Evolutionary conservation across 2,797 vertebrate genomes (phyloP).

Genomic region (Sebastiscus tertius): DNA sequence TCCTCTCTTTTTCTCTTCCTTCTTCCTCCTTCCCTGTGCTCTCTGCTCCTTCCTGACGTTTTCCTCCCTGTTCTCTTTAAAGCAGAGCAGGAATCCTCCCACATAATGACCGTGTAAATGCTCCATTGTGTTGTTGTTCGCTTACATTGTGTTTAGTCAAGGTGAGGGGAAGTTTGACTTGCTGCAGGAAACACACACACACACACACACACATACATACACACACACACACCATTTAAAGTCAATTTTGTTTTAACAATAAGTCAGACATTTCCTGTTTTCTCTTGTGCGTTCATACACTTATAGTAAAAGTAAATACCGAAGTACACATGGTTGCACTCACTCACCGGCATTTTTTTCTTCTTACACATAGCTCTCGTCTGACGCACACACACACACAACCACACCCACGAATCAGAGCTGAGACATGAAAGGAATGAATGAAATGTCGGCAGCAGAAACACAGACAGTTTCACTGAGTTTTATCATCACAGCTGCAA

Average conservation of each 20-base stretch:
- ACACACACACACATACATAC: too few species aligned
- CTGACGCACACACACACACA: background rate
- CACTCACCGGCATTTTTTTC: background rate
- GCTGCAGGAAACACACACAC: slow-evolving; percentile 24
- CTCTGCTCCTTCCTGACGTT: slow-evolving; percentile 9
- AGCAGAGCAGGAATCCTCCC: slow-evolving; percentile 20
- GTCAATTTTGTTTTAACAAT: background rate
- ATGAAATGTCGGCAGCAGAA: slow-evolving; percentile 34
- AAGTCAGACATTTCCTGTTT: slow-evolving; percentile 29
- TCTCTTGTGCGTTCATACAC: background rate
- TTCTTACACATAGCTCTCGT: background rate
- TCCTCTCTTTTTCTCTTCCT: background rate
- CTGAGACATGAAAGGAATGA: slow-evolving; percentile 52
- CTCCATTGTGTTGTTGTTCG: slow-evolving; percentile 22
- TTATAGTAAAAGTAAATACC: slow-evolving; percentile 1
- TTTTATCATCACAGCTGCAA: slow-evolving; percentile 15
- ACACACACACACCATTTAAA: background rate
- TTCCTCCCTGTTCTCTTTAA: background rate
- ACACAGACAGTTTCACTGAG: background rate
- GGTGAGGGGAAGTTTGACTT: slow-evolving; percentile 37
- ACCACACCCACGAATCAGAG: slow-evolving; percentile 7
- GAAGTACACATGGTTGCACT: background rate
- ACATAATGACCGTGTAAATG: background rate
- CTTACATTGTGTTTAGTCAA: slow-evolving; percentile 29
- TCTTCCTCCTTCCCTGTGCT: background rate